Evolutionary conservation across 2,797 vertebrate genomes (phyloP), one percentile per base, ranked within the genome.

Genomic region (Rhynchonycteris naso): DNA sequence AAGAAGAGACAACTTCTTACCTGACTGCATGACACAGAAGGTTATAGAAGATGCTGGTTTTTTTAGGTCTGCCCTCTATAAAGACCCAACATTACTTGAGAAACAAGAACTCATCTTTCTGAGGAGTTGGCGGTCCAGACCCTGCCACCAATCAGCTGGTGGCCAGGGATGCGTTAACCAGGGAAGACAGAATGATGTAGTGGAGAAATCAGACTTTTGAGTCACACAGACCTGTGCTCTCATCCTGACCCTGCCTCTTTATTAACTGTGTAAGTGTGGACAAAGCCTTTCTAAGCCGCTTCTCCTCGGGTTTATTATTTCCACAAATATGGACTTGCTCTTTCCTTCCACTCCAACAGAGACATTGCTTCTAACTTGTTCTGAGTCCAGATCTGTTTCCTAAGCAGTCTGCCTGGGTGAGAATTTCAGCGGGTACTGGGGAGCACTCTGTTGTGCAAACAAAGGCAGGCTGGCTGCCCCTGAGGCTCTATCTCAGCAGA

Each of bases 401-500:
- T 26, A 71, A 95, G 43, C 54, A 33, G 52, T 4, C 61, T 80
- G 83, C 21, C 75, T 74, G 65, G 22, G 56, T 72, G 65, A 69
- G 30, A 93, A 84, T 63, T 43, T 65, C 72, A 84, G 21, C 30
- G 92, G 59, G 24, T 16, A 28, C 63, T 52, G 18, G 56, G 71
- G 72, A 82, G 85, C 35, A 82, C 50, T 81, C 91, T 88, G 83
- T 76, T 83, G 33, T 96, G 21, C 78, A 87, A 89, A 94, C 54
- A 88, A 93, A 63, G n/a, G 28, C 61, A 72, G 71, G 50, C 54
- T 61, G 43, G 3, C 56, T 89, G 92, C 91, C 75, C 61, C 58
- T 66, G 72, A 94, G 88, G 56, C 30, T 35, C 75, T 63, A 13
- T 56, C 38, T 96, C 66, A 16, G n/a, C 50, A 78, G 72, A 91